Percentiles rank a stretch among this genome's conserved stretches.
phyloP scores from a whole-genome alignment of 2,888 invertebrate genomes.

The Electrophaes corylata region DNA sequence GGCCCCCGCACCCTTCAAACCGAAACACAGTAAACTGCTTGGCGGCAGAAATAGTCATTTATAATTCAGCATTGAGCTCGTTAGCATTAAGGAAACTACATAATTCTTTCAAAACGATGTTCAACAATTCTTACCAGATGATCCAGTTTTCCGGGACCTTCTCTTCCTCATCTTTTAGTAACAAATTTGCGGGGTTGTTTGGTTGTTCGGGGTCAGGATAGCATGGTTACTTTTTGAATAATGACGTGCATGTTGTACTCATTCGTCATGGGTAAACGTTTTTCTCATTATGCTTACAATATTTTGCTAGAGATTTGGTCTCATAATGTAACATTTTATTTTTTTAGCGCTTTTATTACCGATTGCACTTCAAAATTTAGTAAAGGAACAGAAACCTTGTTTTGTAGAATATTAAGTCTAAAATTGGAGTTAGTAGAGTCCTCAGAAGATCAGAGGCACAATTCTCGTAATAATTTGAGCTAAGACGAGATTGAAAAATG shows the following conservation, averaged over 20 bases:
- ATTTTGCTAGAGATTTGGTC: conserved; percentile 17
- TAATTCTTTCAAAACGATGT: conserved; percentile 66
- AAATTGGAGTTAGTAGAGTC: too few relatives aligned
- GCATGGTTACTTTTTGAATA: conserved; percentile 67
- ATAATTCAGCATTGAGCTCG: conserved; percentile 41
- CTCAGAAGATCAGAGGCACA: too few relatives aligned
- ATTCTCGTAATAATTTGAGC: too few relatives aligned
- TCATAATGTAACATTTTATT: background rate
- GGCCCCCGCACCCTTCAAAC: too few relatives aligned
- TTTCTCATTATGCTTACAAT: conserved; percentile 60
- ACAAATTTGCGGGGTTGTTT: conserved; percentile 11
- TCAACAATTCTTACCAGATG: conserved; percentile 63
- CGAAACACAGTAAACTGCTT: too few relatives aligned
- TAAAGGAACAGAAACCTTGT: too few relatives aligned
- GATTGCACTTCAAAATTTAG: too few relatives aligned
- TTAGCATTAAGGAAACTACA: conserved; percentile 54
- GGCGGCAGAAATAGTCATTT: too few relatives aligned
- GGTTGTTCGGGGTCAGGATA: conserved; percentile 43
- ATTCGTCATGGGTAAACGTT: conserved; percentile 74
- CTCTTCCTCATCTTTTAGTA: conserved; percentile 22
- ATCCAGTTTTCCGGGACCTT: conserved; percentile 51
- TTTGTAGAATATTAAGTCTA: too few relatives aligned
- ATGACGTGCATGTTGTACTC: conserved; percentile 61
- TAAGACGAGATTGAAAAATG: too few relatives aligned
- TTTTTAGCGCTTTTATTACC: background rate